A percentile compares a stretch with the other conserved stretches of the same genome.
Conservation (phyloP, 2,888 invertebrate species). For the Ochropleura leucogaster region DNA sequence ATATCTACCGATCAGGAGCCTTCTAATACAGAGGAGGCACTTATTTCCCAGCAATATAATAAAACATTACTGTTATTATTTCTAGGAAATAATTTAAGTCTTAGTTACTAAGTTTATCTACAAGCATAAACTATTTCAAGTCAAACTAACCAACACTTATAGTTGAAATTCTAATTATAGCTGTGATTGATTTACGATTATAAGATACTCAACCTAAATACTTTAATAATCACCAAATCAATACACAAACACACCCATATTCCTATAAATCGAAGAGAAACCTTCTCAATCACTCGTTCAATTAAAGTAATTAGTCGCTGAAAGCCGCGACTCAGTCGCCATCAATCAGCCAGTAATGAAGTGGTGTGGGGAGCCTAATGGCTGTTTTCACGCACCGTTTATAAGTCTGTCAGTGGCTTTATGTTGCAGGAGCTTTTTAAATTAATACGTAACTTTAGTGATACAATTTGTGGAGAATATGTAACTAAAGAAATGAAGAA, state of each 20-base stretch:
- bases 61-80: background rate
- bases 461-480: no score
- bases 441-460: slow-evolving; percentile 22
- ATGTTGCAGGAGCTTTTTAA: slow-evolving; percentile 2
- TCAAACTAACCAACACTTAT: background rate
- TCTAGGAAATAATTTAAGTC: no score
- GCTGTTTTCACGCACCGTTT: slow-evolving; percentile 53
- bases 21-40: background rate
- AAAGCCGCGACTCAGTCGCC: slow-evolving; percentile 33
- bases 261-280: slow-evolving; percentile 25
- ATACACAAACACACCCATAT: slow-evolving; percentile 27
- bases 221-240: slow-evolving; percentile 10
- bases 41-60: background rate
- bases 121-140: background rate
- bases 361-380: slow-evolving; percentile 40
- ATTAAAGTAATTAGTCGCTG: slow-evolving; percentile 50
- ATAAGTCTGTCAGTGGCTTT: slow-evolving; percentile 27
- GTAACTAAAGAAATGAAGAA: no score
- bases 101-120: background rate
- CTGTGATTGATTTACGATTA: background rate
- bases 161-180: no score
- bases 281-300: slow-evolving; percentile 40
- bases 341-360: slow-evolving; percentile 51
- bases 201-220: background rate
- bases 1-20: background rate